phyloP scores from a whole-genome alignment of 92 coral and sea anemone genomes.

The Parazoanthus swiftii region DNA sequence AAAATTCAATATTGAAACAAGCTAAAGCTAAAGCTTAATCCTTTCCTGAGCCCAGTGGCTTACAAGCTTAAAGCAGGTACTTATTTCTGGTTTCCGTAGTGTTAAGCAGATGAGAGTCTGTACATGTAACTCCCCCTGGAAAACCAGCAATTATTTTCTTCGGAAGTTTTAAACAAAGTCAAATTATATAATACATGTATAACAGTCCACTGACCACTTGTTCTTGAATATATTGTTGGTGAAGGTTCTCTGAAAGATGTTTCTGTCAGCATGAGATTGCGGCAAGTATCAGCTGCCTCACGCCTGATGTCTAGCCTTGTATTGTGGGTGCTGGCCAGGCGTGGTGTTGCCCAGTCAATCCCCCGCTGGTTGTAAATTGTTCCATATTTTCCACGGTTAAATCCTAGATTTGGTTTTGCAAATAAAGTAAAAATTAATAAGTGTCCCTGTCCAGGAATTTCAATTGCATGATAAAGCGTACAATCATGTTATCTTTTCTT shows the following conservation, averaged over 20 bases:
- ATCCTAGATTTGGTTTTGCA: background rate
- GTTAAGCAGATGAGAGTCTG: too few species aligned
- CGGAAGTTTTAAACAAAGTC: background rate
- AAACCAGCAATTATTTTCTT: background rate
- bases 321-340: constrained; percentile 43
- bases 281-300: constrained; percentile 40
- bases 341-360: constrained; percentile 73
- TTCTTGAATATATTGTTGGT: background rate
- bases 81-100: too few species aligned
- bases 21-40: too few species aligned
- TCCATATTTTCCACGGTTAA: constrained; percentile 24
- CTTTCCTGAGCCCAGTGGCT: too few species aligned
- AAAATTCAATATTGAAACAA: background rate
- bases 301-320: constrained; percentile 35
- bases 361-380: constrained; percentile 15
- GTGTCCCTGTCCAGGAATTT: background rate
- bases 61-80: too few species aligned
- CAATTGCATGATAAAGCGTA: too few species aligned
- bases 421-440: background rate
- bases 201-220: constrained; percentile 19
- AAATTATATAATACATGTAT: background rate
- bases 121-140: too few species aligned
- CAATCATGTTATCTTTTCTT: too few species aligned
- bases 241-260: constrained; percentile 34
- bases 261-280: constrained; percentile 48